These are phyloP conservation scores for Pygmarrhopalites habei DNA, from an alignment of 1,140 invertebrate species.

Conservation along the genomic window DNA sequence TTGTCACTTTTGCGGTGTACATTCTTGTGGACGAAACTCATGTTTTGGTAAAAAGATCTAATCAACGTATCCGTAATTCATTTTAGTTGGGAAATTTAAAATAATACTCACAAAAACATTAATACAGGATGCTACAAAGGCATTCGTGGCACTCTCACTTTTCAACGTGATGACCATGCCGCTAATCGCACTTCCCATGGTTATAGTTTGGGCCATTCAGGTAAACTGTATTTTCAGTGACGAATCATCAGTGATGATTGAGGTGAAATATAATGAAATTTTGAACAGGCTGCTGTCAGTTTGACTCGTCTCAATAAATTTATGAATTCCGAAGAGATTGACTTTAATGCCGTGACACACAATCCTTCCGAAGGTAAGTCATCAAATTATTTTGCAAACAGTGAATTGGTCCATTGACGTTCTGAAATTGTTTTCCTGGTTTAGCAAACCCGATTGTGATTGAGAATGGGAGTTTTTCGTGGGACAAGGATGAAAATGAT, in stretches of 20 bases:
- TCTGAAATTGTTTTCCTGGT: no score
- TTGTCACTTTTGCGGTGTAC: conserved; percentile 87
- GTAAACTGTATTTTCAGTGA: conserved; percentile 19
- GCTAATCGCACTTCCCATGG: conserved; percentile 16
- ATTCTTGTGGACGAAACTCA: conserved; percentile 46
- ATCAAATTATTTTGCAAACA: background rate
- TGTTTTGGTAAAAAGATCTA: no score
- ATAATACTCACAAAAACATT: no score
- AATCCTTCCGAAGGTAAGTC: conserved; percentile 34
- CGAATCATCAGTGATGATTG: conserved; percentile 31
- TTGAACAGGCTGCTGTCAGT: conserved; percentile 39
- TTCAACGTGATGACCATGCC: conserved; percentile 52
- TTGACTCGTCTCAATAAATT: conserved; percentile 43
- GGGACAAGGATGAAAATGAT: conserved; percentile 46
- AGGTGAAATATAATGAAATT: conserved; percentile 9
- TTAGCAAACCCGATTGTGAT: conserved; percentile 62
- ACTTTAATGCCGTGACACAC: conserved; percentile 35
- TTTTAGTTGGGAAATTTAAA: no score
- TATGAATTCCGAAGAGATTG: conserved; percentile 41
- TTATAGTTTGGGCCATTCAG: conserved; percentile 44
- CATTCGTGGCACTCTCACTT: conserved; percentile 18
- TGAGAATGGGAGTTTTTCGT: conserved; percentile 67
- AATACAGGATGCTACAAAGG: no score
- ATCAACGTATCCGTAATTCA: no score
- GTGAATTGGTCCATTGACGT: background rate